Conservation (phyloP, 2,888 invertebrate genomes). For the Drosophila falleni region DNA sequence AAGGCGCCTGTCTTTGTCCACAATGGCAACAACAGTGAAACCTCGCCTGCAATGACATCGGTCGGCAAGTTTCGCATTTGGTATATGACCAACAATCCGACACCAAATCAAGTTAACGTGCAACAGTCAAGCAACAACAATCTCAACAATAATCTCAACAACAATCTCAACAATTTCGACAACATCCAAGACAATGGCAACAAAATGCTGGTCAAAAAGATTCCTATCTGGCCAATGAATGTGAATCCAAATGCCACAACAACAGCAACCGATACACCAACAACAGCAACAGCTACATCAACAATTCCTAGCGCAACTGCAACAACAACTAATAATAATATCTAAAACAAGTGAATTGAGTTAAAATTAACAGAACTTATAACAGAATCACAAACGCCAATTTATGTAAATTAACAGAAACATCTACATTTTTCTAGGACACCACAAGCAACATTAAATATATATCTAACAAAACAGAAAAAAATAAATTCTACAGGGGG, state of each 20-base stretch:
- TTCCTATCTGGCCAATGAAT: not conserved
- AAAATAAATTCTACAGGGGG: not conserved
- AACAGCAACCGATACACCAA: not conserved
- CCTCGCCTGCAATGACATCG: not conserved
- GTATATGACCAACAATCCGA: conserved; percentile 21
- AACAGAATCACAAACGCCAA: not conserved
- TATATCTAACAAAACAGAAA: not conserved
- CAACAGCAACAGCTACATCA: not conserved
- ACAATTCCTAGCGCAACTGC: not conserved
- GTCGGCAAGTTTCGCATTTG: conserved; percentile 26
- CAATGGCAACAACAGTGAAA: conserved; percentile 5
- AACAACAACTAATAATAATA: not conserved
- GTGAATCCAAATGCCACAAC: not conserved
- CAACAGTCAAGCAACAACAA: conserved; percentile 11
- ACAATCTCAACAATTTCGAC: not conserved
- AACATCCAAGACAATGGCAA: not conserved
- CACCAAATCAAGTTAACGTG: conserved; percentile 8
- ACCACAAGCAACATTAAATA: not conserved
- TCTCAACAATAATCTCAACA: not conserved
- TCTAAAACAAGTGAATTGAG: not conserved
- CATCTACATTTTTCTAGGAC: not conserved
- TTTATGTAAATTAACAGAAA: not conserved
- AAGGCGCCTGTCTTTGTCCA: conserved; percentile 11
- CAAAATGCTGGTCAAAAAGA: conserved; percentile 1
- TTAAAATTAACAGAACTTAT: not conserved